Conservation (phyloP, 2,113 vertebrate genomes). For the Notothenia rossii region DNA sequence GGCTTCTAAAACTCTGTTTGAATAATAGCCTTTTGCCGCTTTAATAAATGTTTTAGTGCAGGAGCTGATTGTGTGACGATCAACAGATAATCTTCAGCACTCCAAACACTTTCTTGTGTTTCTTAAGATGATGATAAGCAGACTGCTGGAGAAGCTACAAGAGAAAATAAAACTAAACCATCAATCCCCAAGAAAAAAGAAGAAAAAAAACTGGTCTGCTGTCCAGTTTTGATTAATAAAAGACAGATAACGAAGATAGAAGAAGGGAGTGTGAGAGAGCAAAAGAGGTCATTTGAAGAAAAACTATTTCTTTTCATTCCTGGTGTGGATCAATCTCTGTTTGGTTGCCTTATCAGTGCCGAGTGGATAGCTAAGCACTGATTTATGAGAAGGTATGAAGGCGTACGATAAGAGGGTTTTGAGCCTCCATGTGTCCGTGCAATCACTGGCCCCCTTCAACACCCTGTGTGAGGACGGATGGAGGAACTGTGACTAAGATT, state of each 20-base stretch:
- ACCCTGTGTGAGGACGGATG: slow-evolving; percentile 43
- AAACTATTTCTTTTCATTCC: slow-evolving; percentile 44
- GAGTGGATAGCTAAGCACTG: slow-evolving; percentile 63
- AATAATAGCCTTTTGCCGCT: slow-evolving; percentile 1
- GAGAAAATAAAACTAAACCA: slow-evolving; percentile 61
- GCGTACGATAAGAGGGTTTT: slow-evolving; percentile 70
- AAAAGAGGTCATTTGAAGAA: slow-evolving; percentile 36
- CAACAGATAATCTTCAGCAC: slow-evolving; percentile 21
- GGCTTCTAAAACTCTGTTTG: slow-evolving; percentile 12
- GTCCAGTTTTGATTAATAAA: slow-evolving; percentile 65
- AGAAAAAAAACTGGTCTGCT: slow-evolving; percentile 43
- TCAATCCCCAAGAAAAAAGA: slow-evolving; percentile 28
- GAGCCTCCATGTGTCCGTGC: slow-evolving; percentile 60
- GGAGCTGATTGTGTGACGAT: slow-evolving; percentile 17
- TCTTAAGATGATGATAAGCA: slow-evolving; percentile 57
- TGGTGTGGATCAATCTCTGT: slow-evolving; percentile 50
- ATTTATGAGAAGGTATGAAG: slow-evolving; percentile 74
- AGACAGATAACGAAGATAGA: slow-evolving; percentile 62
- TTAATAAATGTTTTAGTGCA: slow-evolving; percentile 1
- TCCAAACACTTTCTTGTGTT: slow-evolving; percentile 36
- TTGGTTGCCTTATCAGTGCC: slow-evolving; percentile 72
- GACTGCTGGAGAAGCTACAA: slow-evolving; percentile 58
- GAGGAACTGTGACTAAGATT: slow-evolving; percentile 59
- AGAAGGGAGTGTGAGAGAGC: slow-evolving; percentile 41
- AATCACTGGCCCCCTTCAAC: slow-evolving; percentile 58